Evolutionary conservation across 2,113 vertebrate genomes (phyloP).

Genomic region (Ctenomys sociabilis): DNA sequence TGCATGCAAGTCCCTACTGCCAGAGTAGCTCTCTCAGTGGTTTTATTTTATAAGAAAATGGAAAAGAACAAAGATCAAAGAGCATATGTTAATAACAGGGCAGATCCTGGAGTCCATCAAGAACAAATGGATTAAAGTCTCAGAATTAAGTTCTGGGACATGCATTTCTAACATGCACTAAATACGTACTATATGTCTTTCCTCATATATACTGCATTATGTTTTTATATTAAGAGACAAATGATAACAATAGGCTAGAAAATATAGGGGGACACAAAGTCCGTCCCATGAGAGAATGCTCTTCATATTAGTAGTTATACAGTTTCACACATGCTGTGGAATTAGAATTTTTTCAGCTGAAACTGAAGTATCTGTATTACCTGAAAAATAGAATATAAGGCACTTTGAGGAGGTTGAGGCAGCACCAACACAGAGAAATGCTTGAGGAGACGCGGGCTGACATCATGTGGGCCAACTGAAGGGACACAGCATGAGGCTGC

Average conservation of each 20-base stretch:
- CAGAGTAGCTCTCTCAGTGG: neutral
- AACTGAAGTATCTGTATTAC: slow-evolving; percentile 24
- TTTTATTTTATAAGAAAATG: neutral
- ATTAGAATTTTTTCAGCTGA: neutral
- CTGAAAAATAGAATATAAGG: slow-evolving; percentile 80
- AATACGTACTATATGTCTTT: neutral
- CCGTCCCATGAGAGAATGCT: neutral
- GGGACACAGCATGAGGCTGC: slow-evolving; percentile 69
- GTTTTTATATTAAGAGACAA: neutral
- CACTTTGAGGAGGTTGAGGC: slow-evolving; percentile 79
- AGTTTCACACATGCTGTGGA: neutral
- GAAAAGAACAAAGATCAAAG: neutral
- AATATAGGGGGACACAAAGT: neutral
- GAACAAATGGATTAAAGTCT: too few species aligned
- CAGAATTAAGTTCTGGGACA: neutral
- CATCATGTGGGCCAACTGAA: slow-evolving; percentile 34
- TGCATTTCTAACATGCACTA: neutral
- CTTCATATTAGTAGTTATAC: neutral
- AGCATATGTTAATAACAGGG: neutral
- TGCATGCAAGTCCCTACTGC: neutral
- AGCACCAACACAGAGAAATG: slow-evolving; percentile 81
- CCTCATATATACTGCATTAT: neutral
- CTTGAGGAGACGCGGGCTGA: slow-evolving; percentile 81
- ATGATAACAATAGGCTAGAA: neutral
- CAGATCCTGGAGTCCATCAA: neutral